These are phyloP conservation scores for Leptinotarsa tumamoca DNA, from an alignment of 2,888 invertebrate species.

Conservation along the genomic window DNA sequence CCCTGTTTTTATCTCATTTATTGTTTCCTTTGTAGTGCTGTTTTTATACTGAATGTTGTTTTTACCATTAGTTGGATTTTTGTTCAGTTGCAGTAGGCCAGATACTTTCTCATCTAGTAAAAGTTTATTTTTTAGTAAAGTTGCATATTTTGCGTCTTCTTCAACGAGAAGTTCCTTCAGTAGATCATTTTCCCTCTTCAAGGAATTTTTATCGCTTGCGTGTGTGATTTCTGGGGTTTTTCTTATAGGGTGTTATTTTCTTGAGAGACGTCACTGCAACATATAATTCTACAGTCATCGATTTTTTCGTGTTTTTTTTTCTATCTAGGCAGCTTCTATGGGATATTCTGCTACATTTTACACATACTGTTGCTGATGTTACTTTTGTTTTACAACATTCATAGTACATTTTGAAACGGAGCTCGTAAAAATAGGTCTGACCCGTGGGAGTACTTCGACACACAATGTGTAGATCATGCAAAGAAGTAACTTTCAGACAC, in stretches of 20 bases:
- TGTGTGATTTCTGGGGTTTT: not conserved
- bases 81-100: not conserved
- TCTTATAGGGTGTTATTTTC: not conserved
- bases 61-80: not conserved
- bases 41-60: not conserved
- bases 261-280: not conserved
- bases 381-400: not conserved
- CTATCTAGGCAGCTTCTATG: not conserved
- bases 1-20: too few species aligned
- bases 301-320: too few species aligned
- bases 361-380: not conserved
- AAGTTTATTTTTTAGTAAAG: not conserved
- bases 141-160: not conserved
- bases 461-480: too few species aligned
- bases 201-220: not conserved
- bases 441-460: too few species aligned
- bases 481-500: too few species aligned
- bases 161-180: not conserved
- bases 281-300: not conserved
- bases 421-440: too few species aligned
- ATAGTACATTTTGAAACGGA: not conserved
- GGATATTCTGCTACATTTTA: not conserved
- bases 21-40: not conserved
- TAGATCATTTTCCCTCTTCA: not conserved
- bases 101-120: not conserved